Conservation (phyloP, 2,797 vertebrate genomes). For the Lithobates sylvaticus region DNA sequence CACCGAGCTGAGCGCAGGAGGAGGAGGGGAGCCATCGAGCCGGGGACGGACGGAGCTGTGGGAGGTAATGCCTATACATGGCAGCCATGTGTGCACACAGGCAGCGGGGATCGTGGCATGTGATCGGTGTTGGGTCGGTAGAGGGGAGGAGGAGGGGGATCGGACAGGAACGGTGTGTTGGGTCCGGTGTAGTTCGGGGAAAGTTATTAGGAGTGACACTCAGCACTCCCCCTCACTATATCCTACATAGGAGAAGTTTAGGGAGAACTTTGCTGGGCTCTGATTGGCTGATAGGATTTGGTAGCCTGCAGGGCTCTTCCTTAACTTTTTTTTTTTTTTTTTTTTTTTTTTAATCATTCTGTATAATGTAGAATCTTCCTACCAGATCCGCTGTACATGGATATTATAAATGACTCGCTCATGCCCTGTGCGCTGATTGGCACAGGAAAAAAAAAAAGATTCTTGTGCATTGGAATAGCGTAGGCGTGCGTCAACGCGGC, state of each 20-base stretch:
- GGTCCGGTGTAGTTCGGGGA: conserved; percentile 1
- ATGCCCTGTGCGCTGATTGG: too few species aligned
- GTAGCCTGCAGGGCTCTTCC: not conserved
- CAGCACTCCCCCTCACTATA: not conserved
- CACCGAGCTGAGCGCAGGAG: conserved; percentile 14
- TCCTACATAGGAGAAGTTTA: too few species aligned
- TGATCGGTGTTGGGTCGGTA: not conserved
- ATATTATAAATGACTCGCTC: too few species aligned
- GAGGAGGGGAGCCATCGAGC: conserved; percentile 3
- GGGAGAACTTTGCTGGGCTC: not conserved
- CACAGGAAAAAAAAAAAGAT: too few species aligned
- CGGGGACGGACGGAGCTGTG: not conserved
- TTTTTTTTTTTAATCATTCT: not conserved
- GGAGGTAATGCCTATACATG: not conserved
- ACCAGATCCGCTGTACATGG: too few species aligned
- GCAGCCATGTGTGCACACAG: too few species aligned
- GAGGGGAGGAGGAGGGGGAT: not conserved
- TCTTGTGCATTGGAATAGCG: too few species aligned
- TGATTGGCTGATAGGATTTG: not conserved
- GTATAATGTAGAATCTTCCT: too few species aligned
- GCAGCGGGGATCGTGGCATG: not conserved
- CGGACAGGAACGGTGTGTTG: not conserved
- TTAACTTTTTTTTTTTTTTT: too few species aligned
- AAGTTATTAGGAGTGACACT: not conserved
- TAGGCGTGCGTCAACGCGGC: too few species aligned